Evolutionary conservation across 2,888 invertebrate species (phyloP), one percentile per base, ranked within the genome.

Genomic region (Drosophila falleni): DNA sequence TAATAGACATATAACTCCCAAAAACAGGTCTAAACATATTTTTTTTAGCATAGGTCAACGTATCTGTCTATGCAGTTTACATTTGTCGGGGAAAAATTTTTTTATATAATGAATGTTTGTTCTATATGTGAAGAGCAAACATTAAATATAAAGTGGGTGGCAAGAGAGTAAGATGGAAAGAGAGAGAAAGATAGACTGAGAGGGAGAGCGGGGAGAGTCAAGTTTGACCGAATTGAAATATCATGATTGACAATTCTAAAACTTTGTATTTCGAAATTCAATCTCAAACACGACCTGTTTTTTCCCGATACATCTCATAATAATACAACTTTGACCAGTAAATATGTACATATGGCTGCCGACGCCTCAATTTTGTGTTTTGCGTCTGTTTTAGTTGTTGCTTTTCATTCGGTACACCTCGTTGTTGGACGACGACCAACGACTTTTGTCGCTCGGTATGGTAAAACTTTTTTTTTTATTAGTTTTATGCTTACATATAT

Each of bases 331-430:
- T 72, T 58, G 35, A 46, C 23, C 41, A 33, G 39, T 35, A 63
- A 66, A 76, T 31, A 23, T 4, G 4, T 23, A 15, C n/a, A 44
- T 76, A 77, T 68, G 77, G 71, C 81, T 65, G 71, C 46, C 75
- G 74, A 73, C 69, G 71, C 79, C 68, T 78, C 58, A 61, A 71
- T 68, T 65, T 65, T 68, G 37, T 56, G 50, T 62, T 66, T 71
- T 74, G 68, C 69, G 58, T 84, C 66, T 69, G 77, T 59, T 80
- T 78, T 71, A 70, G 83, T 67, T 86, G 71, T 74, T 80, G 80
- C 73, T 86, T 73, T 74, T 88, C 33, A 8, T 80, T 86, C 81
- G 84, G 84, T 81, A 71, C 61, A 78, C 47, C 50, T 79, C 71
- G 55, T 64, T 49, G 29, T 46, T 13, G n/a, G 15, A 41, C 61